Conservation (phyloP, 92 coral and sea anemone genomes). For the Metridium senile region DNA sequence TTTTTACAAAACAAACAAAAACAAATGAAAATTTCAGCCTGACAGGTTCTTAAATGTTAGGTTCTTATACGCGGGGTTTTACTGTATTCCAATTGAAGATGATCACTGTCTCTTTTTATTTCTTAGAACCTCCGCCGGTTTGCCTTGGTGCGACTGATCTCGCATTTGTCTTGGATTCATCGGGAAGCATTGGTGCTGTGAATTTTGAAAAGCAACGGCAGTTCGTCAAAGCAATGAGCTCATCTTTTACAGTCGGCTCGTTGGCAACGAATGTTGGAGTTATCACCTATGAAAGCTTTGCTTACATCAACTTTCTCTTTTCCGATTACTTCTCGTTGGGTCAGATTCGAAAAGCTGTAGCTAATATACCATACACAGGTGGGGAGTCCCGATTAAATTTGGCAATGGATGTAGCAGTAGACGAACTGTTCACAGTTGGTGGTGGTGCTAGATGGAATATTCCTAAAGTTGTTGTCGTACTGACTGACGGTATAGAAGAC, state of each 20-base stretch:
- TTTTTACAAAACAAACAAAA: too few species aligned
- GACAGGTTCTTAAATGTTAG: too few species aligned
- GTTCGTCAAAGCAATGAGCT: slow-evolving; percentile 60
- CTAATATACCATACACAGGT: slow-evolving; percentile 55
- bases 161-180: slow-evolving; percentile 72
- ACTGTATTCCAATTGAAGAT: too few species aligned
- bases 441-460: slow-evolving; percentile 73
- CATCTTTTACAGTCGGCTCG: slow-evolving; percentile 49
- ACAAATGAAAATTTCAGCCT: too few species aligned
- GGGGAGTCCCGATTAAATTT: slow-evolving; percentile 84
- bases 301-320: slow-evolving; percentile 48
- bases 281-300: slow-evolving; percentile 62
- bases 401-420: slow-evolving; percentile 68
- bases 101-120: slow-evolving; percentile 1
- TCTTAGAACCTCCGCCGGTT: slow-evolving; percentile 1
- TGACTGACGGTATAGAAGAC: slow-evolving; percentile 87
- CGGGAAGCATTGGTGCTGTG: slow-evolving; percentile 52
- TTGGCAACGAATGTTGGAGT: slow-evolving; percentile 55
- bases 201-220: slow-evolving; percentile 47
- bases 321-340: slow-evolving; percentile 28
- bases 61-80: neutral
- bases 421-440: slow-evolving; percentile 48
- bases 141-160: slow-evolving; percentile 50
- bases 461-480: slow-evolving; percentile 70
- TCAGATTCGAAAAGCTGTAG: slow-evolving; percentile 48